phyloP scores from a whole-genome alignment of 2,113 vertebrate species.

The Neopipo cinnamomea region DNA sequence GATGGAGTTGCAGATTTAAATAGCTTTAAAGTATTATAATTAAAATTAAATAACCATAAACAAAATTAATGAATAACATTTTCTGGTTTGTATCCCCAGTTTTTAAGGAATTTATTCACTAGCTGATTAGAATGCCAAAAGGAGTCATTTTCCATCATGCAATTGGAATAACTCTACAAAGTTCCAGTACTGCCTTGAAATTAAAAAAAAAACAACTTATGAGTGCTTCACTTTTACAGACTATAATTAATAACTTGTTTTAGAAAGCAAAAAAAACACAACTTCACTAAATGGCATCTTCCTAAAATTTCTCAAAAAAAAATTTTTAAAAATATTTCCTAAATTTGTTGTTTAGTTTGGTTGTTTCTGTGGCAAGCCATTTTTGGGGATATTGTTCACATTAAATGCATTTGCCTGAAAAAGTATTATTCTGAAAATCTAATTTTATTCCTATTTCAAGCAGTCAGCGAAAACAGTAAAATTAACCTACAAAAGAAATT shows the following conservation, averaged over 20 bases:
- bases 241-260: neutral
- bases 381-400: neutral
- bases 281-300: neutral
- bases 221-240: neutral
- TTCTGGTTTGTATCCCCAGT: neutral
- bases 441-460: neutral
- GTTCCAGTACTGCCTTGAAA: neutral
- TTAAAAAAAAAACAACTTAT: neutral
- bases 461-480: neutral
- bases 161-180: neutral
- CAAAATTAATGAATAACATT: conserved; percentile 10
- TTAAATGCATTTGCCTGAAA: neutral
- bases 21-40: conserved; percentile 15
- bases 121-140: neutral
- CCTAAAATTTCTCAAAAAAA: neutral
- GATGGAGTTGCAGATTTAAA: neutral
- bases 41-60: conserved; percentile 43
- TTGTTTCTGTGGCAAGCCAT: neutral
- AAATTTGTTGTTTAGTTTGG: neutral
- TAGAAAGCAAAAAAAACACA: neutral
- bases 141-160: neutral
- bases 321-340: neutral
- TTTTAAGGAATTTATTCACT: neutral
- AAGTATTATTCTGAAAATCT: neutral
- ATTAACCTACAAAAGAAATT: neutral